Percentiles rank a stretch among this genome's conserved stretches.
phyloP scores from a whole-genome alignment of 2,113 vertebrate genomes.

The Ceyx margarethae region DNA sequence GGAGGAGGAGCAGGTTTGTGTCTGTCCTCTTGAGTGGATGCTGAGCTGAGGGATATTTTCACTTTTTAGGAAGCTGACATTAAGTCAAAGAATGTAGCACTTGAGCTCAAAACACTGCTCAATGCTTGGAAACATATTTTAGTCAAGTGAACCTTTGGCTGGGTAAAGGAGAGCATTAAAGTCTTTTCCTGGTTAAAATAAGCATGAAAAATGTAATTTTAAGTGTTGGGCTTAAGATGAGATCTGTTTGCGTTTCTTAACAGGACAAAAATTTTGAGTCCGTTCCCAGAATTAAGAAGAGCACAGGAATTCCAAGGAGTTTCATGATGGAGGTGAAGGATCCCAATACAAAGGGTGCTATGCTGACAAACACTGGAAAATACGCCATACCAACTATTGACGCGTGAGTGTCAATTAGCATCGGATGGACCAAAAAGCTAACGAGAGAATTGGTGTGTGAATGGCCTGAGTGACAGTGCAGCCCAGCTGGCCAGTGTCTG shows the following conservation, averaged over 20 bases:
- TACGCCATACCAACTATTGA: conserved; percentile 95
- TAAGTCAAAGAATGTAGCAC: not conserved
- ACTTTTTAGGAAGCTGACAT: not conserved
- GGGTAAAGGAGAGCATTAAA: not conserved
- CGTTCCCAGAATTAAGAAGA: conserved; percentile 90
- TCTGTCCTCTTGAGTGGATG: too few relatives aligned
- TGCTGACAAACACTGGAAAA: conserved; percentile 94
- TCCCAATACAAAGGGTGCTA: conserved; percentile 93
- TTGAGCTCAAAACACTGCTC: not conserved
- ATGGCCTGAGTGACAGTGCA: not conserved
- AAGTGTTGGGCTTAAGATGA: not conserved
- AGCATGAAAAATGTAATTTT: not conserved
- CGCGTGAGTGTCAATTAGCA: conserved; percentile 82
- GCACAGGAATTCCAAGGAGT: conserved; percentile 95
- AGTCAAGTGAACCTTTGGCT: fast-evolving
- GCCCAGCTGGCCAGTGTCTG: not conserved
- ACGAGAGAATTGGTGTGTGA: fast-evolving
- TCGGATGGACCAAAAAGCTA: not conserved
- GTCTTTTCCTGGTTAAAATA: not conserved
- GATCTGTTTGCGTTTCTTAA: not conserved
- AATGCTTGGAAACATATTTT: not conserved
- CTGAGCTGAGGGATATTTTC: not conserved
- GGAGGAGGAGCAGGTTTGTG: not conserved
- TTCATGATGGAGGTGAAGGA: conserved; percentile 98
- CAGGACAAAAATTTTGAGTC: conserved; percentile 93